These are phyloP conservation scores for Auanema freiburgensis DNA, from an alignment of 2,888 invertebrate species.

Conservation along the genomic window DNA sequence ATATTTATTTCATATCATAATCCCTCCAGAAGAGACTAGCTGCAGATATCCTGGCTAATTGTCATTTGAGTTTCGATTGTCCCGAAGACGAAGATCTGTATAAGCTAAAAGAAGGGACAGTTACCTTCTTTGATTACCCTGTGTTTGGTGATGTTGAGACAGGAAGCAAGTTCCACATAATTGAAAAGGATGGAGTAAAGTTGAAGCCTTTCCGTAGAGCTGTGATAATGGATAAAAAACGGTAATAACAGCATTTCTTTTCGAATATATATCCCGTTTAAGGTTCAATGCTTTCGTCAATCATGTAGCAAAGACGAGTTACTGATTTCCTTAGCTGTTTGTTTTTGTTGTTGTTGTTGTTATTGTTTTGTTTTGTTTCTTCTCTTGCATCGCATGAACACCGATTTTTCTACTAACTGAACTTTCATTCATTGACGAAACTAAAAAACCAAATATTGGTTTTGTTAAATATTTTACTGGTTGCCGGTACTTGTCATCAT, in stretches of 20 bases:
- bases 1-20: too few relatives aligned
- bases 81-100: constrained; percentile 52
- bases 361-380: neutral
- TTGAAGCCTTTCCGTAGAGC: constrained; percentile 52
- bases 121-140: constrained; percentile 52
- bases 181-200: constrained; percentile 47
- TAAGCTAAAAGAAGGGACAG: constrained; percentile 25
- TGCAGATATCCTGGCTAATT: constrained; percentile 38
- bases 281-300: constrained; percentile 19
- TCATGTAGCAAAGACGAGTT: constrained; percentile 4
- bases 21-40: constrained; percentile 40
- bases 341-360: neutral
- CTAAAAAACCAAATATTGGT: too few relatives aligned
- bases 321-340: neutral
- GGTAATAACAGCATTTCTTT: constrained; percentile 3
- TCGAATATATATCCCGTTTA: neutral
- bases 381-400: neutral
- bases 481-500: neutral
- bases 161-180: constrained; percentile 54
- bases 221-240: constrained; percentile 33
- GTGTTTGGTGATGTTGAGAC: constrained; percentile 58
- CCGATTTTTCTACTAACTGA: neutral
- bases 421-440: too few relatives aligned
- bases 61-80: constrained; percentile 52
- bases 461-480: too few relatives aligned